Percentiles rank a stretch among this genome's conserved stretches.
phyloP scores from a whole-genome alignment of 2,797 vertebrate species.

The Myoxocephalus aenaeus region DNA sequence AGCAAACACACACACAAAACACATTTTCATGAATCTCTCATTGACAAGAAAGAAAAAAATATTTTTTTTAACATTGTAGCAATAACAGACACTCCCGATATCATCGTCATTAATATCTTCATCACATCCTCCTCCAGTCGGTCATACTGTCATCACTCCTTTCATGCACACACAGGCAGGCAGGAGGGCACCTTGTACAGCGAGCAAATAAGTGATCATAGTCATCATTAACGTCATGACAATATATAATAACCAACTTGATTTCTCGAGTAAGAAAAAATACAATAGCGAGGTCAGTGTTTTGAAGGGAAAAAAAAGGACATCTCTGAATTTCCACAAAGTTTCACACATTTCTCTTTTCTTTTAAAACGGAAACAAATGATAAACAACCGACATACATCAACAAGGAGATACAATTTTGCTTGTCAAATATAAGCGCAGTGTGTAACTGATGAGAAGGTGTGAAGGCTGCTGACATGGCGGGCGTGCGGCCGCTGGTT shows the following conservation, averaged over 20 bases:
- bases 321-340: conserved; percentile 81
- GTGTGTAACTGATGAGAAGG: conserved; percentile 75
- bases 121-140: conserved; percentile 63
- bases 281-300: conserved; percentile 85
- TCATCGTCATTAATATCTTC: conserved; percentile 66
- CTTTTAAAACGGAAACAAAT: conserved; percentile 69
- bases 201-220: conserved; percentile 80
- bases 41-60: conserved; percentile 65
- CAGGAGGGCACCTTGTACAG: conserved; percentile 83
- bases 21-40: conserved; percentile 72
- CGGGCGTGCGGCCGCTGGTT: conserved; percentile 61
- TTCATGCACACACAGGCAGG: conserved; percentile 80
- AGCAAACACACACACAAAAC: conserved; percentile 46
- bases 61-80: conserved; percentile 77
- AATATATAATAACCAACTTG: conserved; percentile 81
- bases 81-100: conserved; percentile 75
- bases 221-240: conserved; percentile 78
- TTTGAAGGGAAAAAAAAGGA: conserved; percentile 71
- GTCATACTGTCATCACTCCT: conserved; percentile 70
- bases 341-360: conserved; percentile 76
- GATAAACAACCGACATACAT: conserved; percentile 70
- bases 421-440: conserved; percentile 85
- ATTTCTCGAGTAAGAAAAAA: conserved; percentile 78
- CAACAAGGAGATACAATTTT: conserved; percentile 79
- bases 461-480: conserved; percentile 63